Evolutionary conservation across 2,888 invertebrate genomes (phyloP).

Genomic region (Drepanosiphum platanoidis): DNA sequence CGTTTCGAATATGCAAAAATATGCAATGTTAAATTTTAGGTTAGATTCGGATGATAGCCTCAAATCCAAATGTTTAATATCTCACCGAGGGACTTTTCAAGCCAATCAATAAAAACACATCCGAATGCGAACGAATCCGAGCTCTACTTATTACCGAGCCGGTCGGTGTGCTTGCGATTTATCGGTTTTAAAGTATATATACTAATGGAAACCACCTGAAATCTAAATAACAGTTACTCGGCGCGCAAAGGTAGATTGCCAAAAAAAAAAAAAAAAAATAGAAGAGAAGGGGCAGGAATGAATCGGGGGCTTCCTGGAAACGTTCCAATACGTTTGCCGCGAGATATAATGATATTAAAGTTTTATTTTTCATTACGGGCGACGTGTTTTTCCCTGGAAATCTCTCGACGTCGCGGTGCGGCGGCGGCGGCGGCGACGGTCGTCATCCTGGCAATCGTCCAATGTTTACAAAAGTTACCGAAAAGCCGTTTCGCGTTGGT

Average conservation of each 20-base stretch:
- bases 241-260: neutral
- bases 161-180: neutral
- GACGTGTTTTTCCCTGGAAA: neutral
- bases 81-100: too few species aligned
- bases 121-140: too few species aligned
- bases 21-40: too few species aligned
- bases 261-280: constrained; percentile 22
- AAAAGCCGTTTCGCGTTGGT: constrained; percentile 15
- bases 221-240: constrained; percentile 1
- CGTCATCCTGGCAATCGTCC: constrained; percentile 16
- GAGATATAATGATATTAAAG: constrained; percentile 41
- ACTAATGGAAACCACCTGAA: neutral
- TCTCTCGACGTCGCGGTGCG: too few species aligned
- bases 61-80: too few species aligned
- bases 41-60: too few species aligned
- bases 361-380: constrained; percentile 49
- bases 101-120: too few species aligned
- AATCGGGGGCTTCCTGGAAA: constrained; percentile 12
- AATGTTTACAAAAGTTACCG: constrained; percentile 7
- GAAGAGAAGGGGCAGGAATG: neutral
- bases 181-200: neutral
- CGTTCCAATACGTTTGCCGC: constrained; percentile 20
- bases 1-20: too few species aligned
- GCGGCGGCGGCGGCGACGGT: too few species aligned
- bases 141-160: too few species aligned